Base-by-base conservation (phyloP, 2,113 vertebrate species). In the Gallinago undulata region DNA sequence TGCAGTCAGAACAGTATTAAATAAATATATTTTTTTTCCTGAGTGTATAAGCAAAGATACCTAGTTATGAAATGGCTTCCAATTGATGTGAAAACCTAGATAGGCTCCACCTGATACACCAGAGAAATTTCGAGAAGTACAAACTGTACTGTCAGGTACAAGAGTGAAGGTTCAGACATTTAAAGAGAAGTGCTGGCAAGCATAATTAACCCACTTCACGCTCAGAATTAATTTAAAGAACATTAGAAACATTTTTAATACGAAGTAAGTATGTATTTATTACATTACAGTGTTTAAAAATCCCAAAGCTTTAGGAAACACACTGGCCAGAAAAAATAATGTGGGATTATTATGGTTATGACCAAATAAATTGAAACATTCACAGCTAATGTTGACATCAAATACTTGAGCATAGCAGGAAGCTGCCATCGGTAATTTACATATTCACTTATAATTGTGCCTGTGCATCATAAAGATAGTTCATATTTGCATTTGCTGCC, bases 371-470 rank as follows among this genome's bases (percentile, higher is more conserved):
- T 82, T 28, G 39, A 84, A 93, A 87, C 17, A 82, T 41, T 94
- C 69, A 62, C 45, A 89, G 91, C 30, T 69, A 87, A 87, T 82
- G 69, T 43, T 87, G 79, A 67, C 76, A 90, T 84, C 66, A 90
- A 93, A 70, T 66, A 89, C 86, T 2, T 79, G 77, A 84, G 81
- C 57, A 66, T 50, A 91, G 87, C 48, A 79, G 84, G 90, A 92
- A 87, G 41, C 87, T 84, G 83, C 72, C 80, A 59, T 22, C 2
- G 3, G 57, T 66, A 89, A 87, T 91, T 93, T 92, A 79, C 77
- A 89, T 90, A 91, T 89, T 93, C 57, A 64, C 86, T 87, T 82
- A 77, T 92, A 94, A 84, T 93, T 95, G 83, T 87, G 73, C 62
- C 53, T 84, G 22, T 66, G 72, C 66, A 94, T 92, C 83, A 82